Base-by-base conservation (phyloP, 92 coral and sea anemone genomes). In the Porites rus region DNA sequence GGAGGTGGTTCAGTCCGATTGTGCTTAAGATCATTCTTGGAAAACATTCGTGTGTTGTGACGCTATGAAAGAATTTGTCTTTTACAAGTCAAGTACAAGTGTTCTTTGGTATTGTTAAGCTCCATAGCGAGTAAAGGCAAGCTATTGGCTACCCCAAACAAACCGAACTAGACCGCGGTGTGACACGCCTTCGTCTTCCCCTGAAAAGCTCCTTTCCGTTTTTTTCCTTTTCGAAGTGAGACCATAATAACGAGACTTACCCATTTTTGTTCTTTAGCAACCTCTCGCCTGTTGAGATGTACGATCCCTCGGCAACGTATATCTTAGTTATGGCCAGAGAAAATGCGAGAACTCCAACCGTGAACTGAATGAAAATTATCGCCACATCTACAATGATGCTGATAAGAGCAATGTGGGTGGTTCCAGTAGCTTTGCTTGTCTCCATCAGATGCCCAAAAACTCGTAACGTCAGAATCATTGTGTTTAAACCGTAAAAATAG, bases 371-470 rank as follows among this genome's bases (percentile, higher is more conserved):
- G 75, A 88, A 69, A 25, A 88, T 81, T 51, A 77, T 68, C 7
- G 71, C 91, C 75, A 81, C 87, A 52, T 75, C 88, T 43, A 63
- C 87, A 88, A 88, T 81, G 20, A 88, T 88, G 51, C 84, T 83
- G 58, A 88, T 79, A 0, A 88, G 78, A 59, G 91, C 91, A 8
- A 88, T 81, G 17, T 88, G 92, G 6, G 78, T 88, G 8, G 78
- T 63, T 6, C 92, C 92, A 3, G 88, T 88, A 7, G 22, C 54
- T 51, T 76, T 52, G n/a, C 50, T 82, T 8, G 78, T 59, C 65
- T 88, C 92, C 92, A 88, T 82, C 43, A 88, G 7, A 62, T 88
- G 92, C 62, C 92, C 92, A 66, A 88, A 88, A 58, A 83, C 92
- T 25, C 92, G 72, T 51, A 78, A 65, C 18, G 90, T 79, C 46